Conservation (phyloP, 2,888 invertebrate genomes). For the Hypselothyrea guttata region DNA sequence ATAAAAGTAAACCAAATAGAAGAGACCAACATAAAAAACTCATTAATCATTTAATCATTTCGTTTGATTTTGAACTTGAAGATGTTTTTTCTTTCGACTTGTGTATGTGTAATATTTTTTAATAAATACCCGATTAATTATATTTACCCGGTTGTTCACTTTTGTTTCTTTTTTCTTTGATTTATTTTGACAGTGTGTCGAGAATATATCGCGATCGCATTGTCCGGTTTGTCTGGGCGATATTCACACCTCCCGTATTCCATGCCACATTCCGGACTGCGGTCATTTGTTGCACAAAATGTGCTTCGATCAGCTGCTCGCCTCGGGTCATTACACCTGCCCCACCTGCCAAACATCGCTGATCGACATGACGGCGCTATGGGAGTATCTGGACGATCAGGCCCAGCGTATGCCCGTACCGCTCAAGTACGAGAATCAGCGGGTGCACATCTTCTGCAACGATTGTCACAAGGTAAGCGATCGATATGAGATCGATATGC, state of each 20-base stretch:
- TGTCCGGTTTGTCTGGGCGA: conserved; percentile 95
- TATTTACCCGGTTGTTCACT: not conserved
- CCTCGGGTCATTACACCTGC: conserved; percentile 92
- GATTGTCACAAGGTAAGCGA: conserved; percentile 92
- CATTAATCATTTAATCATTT: conserved; percentile 14
- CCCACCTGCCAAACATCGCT: conserved; percentile 94
- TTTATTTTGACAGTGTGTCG: conserved; percentile 88
- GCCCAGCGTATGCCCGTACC: conserved; percentile 93
- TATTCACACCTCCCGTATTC: conserved; percentile 94
- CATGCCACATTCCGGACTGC: conserved; percentile 94
- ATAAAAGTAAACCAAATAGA: too few relatives aligned
- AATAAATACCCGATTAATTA: conserved; percentile 19
- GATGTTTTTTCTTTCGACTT: conserved; percentile 3
- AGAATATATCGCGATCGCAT: conserved; percentile 93
- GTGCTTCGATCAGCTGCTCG: conserved; percentile 89
- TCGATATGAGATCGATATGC: too few relatives aligned
- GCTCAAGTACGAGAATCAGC: conserved; percentile 89
- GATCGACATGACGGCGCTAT: conserved; percentile 91
- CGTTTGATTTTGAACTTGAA: too few relatives aligned
- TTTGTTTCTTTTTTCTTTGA: conserved; percentile 3
- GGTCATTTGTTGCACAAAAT: conserved; percentile 93
- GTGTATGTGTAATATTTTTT: conserved; percentile 21
- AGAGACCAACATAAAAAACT: not conserved
- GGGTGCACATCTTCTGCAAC: conserved; percentile 92
- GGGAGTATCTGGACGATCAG: conserved; percentile 90